A percentile compares a stretch with the other conserved stretches of the same genome.
These are phyloP conservation scores for Cyprinodon diabolis DNA, from an alignment of 2,797 vertebrate species.

Conservation along the genomic window DNA sequence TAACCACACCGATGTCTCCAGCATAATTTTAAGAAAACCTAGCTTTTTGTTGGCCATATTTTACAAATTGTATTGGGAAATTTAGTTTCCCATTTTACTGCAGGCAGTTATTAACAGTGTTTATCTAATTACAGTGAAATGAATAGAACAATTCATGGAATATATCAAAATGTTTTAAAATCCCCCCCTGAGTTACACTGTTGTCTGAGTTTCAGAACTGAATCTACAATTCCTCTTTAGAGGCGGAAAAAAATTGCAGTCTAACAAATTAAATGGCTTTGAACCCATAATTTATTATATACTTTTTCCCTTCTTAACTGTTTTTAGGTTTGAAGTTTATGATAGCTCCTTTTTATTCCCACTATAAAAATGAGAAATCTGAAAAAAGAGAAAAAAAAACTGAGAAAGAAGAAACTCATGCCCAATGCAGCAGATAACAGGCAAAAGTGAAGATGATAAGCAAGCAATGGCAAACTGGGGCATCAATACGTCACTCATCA, in stretches of 20 bases:
- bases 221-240: slow-evolving; percentile 20
- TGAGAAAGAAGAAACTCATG: not conserved
- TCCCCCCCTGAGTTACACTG: not conserved
- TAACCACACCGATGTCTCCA: not conserved
- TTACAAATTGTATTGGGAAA: slow-evolving; percentile 25
- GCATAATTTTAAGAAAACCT: slow-evolving; percentile 10
- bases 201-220: slow-evolving; percentile 13
- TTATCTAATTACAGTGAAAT: slow-evolving; percentile 46
- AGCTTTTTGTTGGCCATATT: not conserved
- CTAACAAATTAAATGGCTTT: not conserved
- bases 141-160: slow-evolving; percentile 27
- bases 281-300: not conserved
- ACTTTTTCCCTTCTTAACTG: not conserved
- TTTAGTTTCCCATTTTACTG: slow-evolving; percentile 31
- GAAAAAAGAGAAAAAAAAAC: not conserved
- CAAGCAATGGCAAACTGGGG: not conserved
- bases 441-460: not conserved
- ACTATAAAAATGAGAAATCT: not conserved
- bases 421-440: not conserved
- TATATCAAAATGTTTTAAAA: slow-evolving; percentile 20
- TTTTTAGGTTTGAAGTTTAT: not conserved
- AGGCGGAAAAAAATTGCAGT: slow-evolving; percentile 8
- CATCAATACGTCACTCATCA: not conserved
- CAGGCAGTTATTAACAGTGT: slow-evolving; percentile 37
- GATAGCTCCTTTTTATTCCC: not conserved